Evolutionary conservation across 1,140 invertebrate species (phyloP).

Genomic region (Protaetia brevitarsis): DNA sequence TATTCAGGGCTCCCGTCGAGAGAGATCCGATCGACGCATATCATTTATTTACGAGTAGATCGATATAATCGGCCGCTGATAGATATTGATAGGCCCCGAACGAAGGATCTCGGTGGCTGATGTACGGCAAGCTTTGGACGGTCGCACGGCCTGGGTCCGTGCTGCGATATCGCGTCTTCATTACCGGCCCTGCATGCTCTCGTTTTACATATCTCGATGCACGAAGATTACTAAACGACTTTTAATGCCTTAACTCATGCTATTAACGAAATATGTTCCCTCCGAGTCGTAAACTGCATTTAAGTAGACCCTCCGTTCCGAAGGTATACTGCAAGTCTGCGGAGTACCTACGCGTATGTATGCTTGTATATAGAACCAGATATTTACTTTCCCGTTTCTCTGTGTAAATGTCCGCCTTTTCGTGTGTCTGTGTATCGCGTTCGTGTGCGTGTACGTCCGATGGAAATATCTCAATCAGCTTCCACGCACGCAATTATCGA

Average conservation of each 20-base stretch:
- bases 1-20: background rate
- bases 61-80: conserved; percentile 11
- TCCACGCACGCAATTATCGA: conserved; percentile 38
- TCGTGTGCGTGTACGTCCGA: conserved; percentile 7
- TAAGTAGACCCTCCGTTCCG: conserved; percentile 25
- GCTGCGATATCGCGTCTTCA: conserved; percentile 43
- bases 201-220: conserved; percentile 43
- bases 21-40: background rate
- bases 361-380: too few relatives aligned
- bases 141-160: background rate
- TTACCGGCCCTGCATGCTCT: conserved; percentile 42
- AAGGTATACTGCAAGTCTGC: background rate
- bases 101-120: background rate
- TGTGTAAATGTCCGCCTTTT: too few relatives aligned
- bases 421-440: background rate
- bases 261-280: conserved; percentile 40
- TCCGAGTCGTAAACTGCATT: conserved; percentile 26
- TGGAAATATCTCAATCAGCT: conserved; percentile 38
- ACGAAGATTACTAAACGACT: conserved; percentile 43
- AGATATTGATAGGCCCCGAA: conserved; percentile 11
- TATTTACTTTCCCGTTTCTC: too few relatives aligned
- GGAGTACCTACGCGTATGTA: background rate
- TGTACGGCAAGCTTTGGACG: background rate
- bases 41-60: conserved; percentile 13
- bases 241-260: conserved; percentile 43